Evolutionary conservation across 2,797 vertebrate species (phyloP).

Genomic region (Neopelma chrysocephalum): DNA sequence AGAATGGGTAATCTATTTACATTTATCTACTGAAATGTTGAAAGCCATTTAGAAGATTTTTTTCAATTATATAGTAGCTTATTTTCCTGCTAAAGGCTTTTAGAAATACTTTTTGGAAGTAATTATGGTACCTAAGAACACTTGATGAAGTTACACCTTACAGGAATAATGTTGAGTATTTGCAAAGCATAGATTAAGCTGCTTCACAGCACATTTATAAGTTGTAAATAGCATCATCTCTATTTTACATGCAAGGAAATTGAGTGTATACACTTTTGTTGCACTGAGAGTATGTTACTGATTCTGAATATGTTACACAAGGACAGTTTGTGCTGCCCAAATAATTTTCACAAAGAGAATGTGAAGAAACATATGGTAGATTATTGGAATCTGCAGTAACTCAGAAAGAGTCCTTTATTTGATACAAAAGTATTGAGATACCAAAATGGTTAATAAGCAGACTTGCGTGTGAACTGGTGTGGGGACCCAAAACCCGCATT

Average conservation of each 20-base stretch:
- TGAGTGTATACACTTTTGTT: neutral
- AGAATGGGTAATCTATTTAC: neutral
- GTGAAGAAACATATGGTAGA: neutral
- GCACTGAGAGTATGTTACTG: neutral
- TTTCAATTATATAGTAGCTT: neutral
- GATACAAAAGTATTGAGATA: neutral
- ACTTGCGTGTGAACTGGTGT: neutral
- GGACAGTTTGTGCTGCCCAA: neutral
- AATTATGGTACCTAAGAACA: neutral
- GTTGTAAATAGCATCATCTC: neutral
- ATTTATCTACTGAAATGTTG: neutral
- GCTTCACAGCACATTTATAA: neutral
- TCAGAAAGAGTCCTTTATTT: neutral
- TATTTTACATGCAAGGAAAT: neutral
- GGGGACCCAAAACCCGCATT: neutral
- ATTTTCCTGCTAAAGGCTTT: neutral
- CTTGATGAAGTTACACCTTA: neutral
- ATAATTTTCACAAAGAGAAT: neutral
- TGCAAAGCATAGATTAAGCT: neutral
- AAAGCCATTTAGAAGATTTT: neutral
- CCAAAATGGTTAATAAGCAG: neutral
- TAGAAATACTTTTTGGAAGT: neutral
- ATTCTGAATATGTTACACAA: neutral
- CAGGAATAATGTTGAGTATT: neutral
- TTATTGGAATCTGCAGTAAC: neutral